Conservation (phyloP, 2,888 invertebrate genomes). For the Therioaphis trifolii region DNA sequence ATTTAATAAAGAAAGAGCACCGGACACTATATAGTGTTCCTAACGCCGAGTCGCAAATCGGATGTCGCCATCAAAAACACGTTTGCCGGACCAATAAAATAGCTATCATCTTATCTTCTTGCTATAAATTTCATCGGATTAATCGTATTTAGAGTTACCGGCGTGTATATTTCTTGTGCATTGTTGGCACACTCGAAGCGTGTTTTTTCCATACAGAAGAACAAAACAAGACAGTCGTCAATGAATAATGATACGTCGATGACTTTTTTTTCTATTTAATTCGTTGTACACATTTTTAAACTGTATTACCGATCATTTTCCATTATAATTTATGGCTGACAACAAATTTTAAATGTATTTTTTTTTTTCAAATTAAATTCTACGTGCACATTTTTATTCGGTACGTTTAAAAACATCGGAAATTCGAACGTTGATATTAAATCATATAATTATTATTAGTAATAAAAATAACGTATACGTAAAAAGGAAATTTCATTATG, state of each 20-base stretch:
- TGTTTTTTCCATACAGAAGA: not conserved
- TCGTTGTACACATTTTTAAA: not conserved
- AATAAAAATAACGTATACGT: no score
- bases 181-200: not conserved
- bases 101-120: constrained; percentile 21
- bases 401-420: no score
- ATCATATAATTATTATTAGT: no score
- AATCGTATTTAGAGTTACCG: not conserved
- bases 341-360: no score
- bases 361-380: no score
- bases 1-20: constrained; percentile 14
- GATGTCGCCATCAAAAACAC: constrained; percentile 54
- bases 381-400: no score
- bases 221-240: not conserved
- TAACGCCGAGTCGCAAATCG: constrained; percentile 45
- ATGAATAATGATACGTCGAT: not conserved
- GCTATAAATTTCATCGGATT: constrained; percentile 29
- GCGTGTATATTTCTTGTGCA: not conserved
- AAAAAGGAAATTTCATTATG: no score
- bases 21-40: not conserved
- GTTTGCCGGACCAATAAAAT: constrained; percentile 52
- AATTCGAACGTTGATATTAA: no score
- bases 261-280: not conserved
- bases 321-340: no score
- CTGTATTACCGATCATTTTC: no score